These are phyloP conservation scores for Sminthurinus signatus DNA, from an alignment of 1,140 invertebrate genomes.

Conservation along the genomic window DNA sequence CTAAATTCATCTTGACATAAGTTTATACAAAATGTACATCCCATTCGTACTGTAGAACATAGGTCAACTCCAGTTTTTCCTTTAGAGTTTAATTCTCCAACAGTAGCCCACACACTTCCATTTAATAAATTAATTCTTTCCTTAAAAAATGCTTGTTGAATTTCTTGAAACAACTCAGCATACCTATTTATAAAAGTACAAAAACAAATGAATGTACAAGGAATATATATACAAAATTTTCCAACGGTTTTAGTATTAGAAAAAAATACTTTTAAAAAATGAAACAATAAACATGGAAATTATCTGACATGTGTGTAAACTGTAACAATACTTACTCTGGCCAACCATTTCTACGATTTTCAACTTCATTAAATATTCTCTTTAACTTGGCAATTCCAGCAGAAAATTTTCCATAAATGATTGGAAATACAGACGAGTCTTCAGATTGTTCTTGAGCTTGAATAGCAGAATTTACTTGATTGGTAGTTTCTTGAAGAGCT, in stretches of 20 bases:
- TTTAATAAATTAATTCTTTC: conserved; percentile 66
- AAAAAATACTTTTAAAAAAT: too few species aligned
- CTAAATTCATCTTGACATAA: conserved; percentile 85
- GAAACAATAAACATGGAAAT: too few species aligned
- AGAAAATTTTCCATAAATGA: conserved; percentile 92
- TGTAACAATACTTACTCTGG: conserved; percentile 60
- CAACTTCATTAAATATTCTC: conserved; percentile 71
- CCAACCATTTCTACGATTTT: conserved; percentile 62
- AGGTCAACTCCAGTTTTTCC: conserved; percentile 61
- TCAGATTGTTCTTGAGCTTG: conserved; percentile 39
- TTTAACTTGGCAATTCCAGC: conserved; percentile 75
- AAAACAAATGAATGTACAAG: too few species aligned
- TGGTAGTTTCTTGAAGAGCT: conserved; percentile 67
- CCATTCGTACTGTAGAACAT: conserved; percentile 76
- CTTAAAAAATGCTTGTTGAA: conserved; percentile 76
- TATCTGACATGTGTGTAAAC: too few species aligned
- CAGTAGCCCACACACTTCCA: conserved; percentile 66
- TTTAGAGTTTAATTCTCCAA: conserved; percentile 61
- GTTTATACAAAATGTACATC: conserved; percentile 82
- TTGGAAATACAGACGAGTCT: conserved; percentile 69
- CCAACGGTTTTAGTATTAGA: too few species aligned
- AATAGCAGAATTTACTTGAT: conserved; percentile 54
- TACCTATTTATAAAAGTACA: conserved; percentile 56
- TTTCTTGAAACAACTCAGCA: conserved; percentile 65
- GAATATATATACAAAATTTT: too few species aligned